Base-by-base conservation (phyloP, 2,888 invertebrate species). In the Drosophila robusta region DNA sequence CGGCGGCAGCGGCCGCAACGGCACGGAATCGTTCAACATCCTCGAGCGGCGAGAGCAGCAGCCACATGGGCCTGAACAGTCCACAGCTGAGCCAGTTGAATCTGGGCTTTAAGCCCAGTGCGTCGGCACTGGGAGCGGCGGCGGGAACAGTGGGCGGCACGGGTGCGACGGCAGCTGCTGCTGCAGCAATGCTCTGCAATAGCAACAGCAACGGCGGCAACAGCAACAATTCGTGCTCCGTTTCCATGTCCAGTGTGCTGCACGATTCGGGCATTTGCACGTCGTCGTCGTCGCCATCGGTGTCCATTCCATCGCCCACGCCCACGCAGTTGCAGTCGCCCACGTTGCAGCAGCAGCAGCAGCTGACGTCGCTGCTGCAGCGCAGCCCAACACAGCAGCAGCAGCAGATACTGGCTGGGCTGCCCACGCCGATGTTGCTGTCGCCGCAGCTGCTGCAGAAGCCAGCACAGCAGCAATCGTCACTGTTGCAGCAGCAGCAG, bases 21-120 rank as follows among this genome's bases (percentile, higher is more conserved):
- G 56, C 90, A 61, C 88, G 92, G 9, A 92, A 91, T 65, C 89
- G 92, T 6, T 91, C 92, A 12, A 92, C 91, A 2, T 92, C 92
- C 6, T 92, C 92, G 4, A 92, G 92, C 72, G 91, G 92, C n/a
- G 92, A 92, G 49, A 92, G 92, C 73, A 92, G 92, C 73, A 92
- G 92, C 60, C 92, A 91, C 67, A 90, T 87, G 85, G 84, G 89
- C 0, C 75, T 91, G 0, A 85, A 91, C 24, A 91, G 91, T 74
- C 92, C 92, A 2, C 91, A 89, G 68, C 73, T 88, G 24, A 83
- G 78, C 14, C 87, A 88, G 42, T 44, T 87, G 32, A 86, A 78
- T 46, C 54, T 87, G 45, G 76, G 82, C 45, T 81, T 90, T 18
- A 86, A 86, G 57, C 61, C 78, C 2, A 75, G 71, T n/a, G 57